Evolutionary conservation across 2,888 invertebrate genomes (phyloP), one percentile per base, ranked within the genome.

Genomic region (Temnothorax ravouxi): DNA sequence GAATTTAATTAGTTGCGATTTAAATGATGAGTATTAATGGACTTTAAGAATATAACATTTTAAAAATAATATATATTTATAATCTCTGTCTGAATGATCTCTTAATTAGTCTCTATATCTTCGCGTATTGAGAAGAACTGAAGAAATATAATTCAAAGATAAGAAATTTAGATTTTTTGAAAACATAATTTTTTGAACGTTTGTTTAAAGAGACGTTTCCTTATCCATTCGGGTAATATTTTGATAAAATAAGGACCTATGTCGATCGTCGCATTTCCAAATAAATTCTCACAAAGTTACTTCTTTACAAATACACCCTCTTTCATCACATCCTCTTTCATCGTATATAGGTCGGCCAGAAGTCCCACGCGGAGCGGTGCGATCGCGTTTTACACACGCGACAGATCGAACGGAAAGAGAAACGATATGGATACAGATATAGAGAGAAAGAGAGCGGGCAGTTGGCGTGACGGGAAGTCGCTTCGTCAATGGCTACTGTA

Each of bases 401-500:
- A 66, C 74, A 38, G 61, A 44, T 81, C 41, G 18, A 79, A 38
- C 18, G 56, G 83, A 75, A 67, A 82, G 64, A 83, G 80, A 71
- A 61, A 64, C 41, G 72, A 76, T 18, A 15, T 62, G 44, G 41
- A 56, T 41, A 41, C n/a, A 11, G 54, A 50, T 41, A 50, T 41
- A 21, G 76, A 77, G 77, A 87, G 59, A 81, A 80, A 54, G 67
- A 59, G 59, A 85, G 50, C 67, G 83, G 83, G 89, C 85, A 86
- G 85, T 83, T 91, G 91, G 92, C 92, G 91, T 92, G 93, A 93
- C 91, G 91, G 92, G 90, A 92, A 93, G 93, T 93, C 91, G 88
- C 85, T 90, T 87, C 88, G 90, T 92, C 90, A 92, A 92, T 92
- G 93, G 91, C 61, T 64, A 88, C 81, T 59, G 79, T 83, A 79